Base-by-base conservation (phyloP, 2,888 invertebrate species). In the Platerodrilus igneus region DNA sequence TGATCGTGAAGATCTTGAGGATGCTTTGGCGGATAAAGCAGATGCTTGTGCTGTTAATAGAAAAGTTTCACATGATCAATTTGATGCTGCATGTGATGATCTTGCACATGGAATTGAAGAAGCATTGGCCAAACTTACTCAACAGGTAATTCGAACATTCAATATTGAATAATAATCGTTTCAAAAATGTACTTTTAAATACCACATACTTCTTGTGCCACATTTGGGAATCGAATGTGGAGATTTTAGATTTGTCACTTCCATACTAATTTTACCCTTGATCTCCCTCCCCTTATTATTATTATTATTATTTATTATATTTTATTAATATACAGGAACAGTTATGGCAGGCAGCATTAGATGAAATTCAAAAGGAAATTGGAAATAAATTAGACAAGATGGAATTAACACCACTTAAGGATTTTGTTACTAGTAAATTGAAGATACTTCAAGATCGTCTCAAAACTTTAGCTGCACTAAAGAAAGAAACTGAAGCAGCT, bases 1-100 rank as follows among this genome's bases (percentile, higher is more conserved):
- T 3, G 82, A 85, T 51, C 78, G 79, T 44, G 80, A 79, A 50
- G 83, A 83, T 50, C 72, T 86, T 51, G 78, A 79, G 39, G 81
- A 83, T 43, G 77, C 83, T 2, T 69, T 86, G 51, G 82, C 84
- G 0, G 81, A 83, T 37, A 86, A 86, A 63, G 86, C 84, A 0
- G 85, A 86, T 58, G 70, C 79, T 31, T 75, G 76, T 1, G 71
- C 76, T 58, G 67, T 86, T 39, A 79, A 83, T 36, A 72, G 79
- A 22, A 86, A 86, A 58, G 85, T 86, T 4, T 85, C 85, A 0
- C 74, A 79, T 44, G 82, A 83, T 43, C 78, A 81, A 57, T 80
- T 86, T 59, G 81, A 83, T 51, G 72, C 77, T 32, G 79, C 78
- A 6, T 81, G 79, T 47, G 79, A 81, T 37, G 82, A 82, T 46